A percentile compares a stretch with the other conserved stretches of the same genome.
These are phyloP conservation scores for Aphelocoma californica DNA, from an alignment of 2,797 vertebrate genomes.

Conservation along the genomic window DNA sequence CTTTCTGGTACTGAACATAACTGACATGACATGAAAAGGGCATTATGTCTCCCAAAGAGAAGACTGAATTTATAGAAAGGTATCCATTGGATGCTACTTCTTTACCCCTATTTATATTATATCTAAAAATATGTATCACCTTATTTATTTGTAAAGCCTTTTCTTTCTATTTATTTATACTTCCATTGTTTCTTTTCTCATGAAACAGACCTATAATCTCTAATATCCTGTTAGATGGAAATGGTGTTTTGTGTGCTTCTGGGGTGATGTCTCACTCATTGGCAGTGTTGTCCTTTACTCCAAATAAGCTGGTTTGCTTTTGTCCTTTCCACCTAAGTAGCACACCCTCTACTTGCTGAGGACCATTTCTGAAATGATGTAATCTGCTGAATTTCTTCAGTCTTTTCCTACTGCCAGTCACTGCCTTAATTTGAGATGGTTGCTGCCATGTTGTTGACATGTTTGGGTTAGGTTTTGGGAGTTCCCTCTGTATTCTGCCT, in stretches of 20 bases:
- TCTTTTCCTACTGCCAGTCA: neutral
- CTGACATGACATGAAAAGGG: neutral
- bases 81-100: neutral
- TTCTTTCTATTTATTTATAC: neutral
- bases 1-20: neutral
- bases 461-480: slow-evolving; percentile 12
- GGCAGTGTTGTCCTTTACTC: neutral
- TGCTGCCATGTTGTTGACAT: neutral
- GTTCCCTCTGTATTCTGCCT: neutral
- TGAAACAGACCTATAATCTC: neutral
- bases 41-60: neutral
- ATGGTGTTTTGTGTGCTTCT: neutral
- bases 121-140: neutral
- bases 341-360: neutral
- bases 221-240: neutral
- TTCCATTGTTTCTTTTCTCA: neutral
- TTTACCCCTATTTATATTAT: neutral
- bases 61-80: neutral
- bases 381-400: neutral
- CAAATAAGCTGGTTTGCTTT: neutral
- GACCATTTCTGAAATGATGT: neutral
- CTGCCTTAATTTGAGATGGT: neutral
- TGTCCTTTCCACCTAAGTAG: neutral
- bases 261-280: neutral
- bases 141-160: neutral